Conservation (phyloP, 2,113 vertebrate genomes). For the Hypocryptadius cinnamomeus region DNA sequence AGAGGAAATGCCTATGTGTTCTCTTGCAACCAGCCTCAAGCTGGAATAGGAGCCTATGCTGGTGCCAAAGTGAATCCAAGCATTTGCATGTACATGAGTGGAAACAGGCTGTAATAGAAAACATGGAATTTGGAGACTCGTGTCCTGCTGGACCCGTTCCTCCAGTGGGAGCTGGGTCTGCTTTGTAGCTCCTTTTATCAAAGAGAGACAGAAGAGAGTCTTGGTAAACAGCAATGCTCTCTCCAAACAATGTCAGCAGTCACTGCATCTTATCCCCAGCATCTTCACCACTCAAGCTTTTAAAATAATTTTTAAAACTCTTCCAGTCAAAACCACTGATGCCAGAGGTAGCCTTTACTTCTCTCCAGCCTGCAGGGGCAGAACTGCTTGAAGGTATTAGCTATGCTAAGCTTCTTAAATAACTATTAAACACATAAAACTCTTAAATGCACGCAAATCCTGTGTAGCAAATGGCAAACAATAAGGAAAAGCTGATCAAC, state of each 20-base stretch:
- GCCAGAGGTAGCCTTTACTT: neutral
- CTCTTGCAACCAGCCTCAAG: neutral
- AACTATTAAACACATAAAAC: conserved; percentile 58
- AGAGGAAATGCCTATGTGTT: conserved; percentile 18
- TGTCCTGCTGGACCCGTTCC: neutral
- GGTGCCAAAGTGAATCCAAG: neutral
- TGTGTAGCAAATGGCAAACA: conserved; percentile 44
- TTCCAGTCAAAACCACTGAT: neutral
- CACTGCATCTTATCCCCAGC: neutral
- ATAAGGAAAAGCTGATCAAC: conserved; percentile 53
- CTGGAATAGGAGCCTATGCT: neutral
- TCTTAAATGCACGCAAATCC: conserved; percentile 53
- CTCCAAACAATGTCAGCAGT: neutral
- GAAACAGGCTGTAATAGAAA: neutral
- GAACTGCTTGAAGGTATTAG: conserved; percentile 36
- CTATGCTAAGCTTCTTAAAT: conserved; percentile 57
- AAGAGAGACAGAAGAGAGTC: neutral
- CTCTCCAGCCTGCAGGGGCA: neutral
- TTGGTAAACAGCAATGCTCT: neutral
- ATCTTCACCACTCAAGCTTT: neutral
- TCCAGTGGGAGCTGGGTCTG: neutral
- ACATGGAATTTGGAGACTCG: neutral
- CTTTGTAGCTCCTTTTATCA: neutral
- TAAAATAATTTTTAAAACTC: neutral
- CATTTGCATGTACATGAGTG: neutral